Base-by-base conservation (phyloP, 2,888 invertebrate genomes). In the Tuta absoluta region DNA sequence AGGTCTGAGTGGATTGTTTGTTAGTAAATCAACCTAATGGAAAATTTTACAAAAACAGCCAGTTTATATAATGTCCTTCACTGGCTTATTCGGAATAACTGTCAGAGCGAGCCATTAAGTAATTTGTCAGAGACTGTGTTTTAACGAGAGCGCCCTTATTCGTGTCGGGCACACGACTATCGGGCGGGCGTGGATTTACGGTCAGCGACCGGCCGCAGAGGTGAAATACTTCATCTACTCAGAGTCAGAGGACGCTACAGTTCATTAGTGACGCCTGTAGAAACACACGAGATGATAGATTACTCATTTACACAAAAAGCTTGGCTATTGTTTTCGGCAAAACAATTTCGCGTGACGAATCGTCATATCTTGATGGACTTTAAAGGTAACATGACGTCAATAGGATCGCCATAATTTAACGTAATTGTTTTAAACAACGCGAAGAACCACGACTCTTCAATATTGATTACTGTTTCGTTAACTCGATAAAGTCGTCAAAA, bases 121-220 rank as follows among this genome's bases (percentile, higher is more conserved):
- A 51, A 38, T 60, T 60, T 64, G 37, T 37, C 51, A 56, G 19
- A 49, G 48, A 23, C 61, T 63, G 11, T 24, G 62, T 58, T 63
- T 59, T 64, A 66, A 64, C 64, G 65, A 65, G 51, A 65, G 51
- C 66, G 49, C 72, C 75, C 75, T 73, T 76, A 70, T 70, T 73
- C 69, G 72, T 72, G 63, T 70, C 72, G 76, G 79, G 76, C 74
- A 74, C 71, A 65, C 74, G 76, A 75, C 73, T 73, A 78, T 74
- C 68, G 74, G 74, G 71, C 75, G 75, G 73, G 72, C 74, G 65
- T 45, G 71, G 74, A 71, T 12, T 33, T 33, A 33, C 51, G 74
- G 90, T 89, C 89, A 89, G 87, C 86, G 89, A 87, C 87, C 86
- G 82, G 76, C n/a, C n/a, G n/a, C 72, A 69, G 78, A 79, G 78